Evolutionary conservation across 2,113 vertebrate genomes (phyloP).

Genomic region (Cnemophilus loriae): DNA sequence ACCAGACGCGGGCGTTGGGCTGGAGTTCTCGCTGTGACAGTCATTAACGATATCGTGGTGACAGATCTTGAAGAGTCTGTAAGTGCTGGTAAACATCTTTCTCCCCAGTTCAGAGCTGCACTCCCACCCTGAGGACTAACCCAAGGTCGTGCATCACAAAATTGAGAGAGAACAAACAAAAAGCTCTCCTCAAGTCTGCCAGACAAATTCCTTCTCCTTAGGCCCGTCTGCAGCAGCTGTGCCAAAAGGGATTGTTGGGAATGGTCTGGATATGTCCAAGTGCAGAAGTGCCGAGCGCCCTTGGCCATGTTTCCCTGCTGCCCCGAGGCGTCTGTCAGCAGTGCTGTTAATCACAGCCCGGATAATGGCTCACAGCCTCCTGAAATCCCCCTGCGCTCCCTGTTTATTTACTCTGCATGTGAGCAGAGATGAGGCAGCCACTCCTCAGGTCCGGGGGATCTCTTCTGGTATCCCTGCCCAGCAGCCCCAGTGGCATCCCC

Average conservation of each 20-base stretch:
- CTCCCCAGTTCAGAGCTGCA: neutral
- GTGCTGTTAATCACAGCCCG: neutral
- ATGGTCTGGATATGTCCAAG: neutral
- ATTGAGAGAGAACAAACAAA: neutral
- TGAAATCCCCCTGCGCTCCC: neutral
- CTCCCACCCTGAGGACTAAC: neutral
- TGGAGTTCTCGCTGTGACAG: neutral
- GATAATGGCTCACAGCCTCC: neutral
- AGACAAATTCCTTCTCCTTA: neutral
- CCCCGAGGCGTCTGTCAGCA: conserved; percentile 3
- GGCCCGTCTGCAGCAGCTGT: conserved; percentile 23
- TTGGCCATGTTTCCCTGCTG: neutral
- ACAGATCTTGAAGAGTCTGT: neutral
- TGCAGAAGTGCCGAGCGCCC: neutral
- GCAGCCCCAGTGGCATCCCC: neutral
- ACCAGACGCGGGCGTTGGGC: neutral
- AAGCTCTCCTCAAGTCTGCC: neutral
- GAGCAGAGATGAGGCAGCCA: neutral
- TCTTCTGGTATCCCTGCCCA: neutral
- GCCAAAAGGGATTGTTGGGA: neutral
- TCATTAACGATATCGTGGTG: neutral
- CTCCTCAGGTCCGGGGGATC: neutral
- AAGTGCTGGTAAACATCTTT: neutral
- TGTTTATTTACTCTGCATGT: rapidly evolving
- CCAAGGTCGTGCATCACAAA: neutral